Base-by-base conservation (phyloP, 2,113 vertebrate species). In the Larimichthys polyactis region DNA sequence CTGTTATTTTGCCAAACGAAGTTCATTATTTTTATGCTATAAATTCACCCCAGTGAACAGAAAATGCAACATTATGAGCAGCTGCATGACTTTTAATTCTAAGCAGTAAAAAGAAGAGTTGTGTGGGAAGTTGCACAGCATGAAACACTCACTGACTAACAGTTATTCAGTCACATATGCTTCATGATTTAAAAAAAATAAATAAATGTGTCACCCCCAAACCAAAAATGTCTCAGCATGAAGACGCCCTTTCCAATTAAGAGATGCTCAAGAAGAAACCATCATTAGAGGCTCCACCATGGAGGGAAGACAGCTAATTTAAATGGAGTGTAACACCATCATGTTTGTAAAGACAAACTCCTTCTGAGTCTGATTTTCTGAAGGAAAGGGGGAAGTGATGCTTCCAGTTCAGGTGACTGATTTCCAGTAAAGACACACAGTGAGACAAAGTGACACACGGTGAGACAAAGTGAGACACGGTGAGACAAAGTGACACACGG, bases 201-300 rank as follows among this genome's bases (percentile, higher is more conserved):
- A 27, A 24, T 24, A 24, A 64, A 81, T 66, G 76, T 74, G 78
- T 74, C 83, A 55, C 64, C 59, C 29, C 36, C 27, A 73, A 82
- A 85, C 73, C 82, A 68, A 68, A 85, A 73, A n/a, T 17, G 77
- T 59, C 81, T 78, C 80, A 78, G 68, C 52, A 74, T 70, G 83
- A 74, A 87, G n/a, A 66, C 77, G 49, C 74, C 86, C 71, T 76
- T 59, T 80, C 24, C 74, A 86, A 89, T 82, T 71, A 86, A 82
- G 29, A 46, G 81, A 86, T 69, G 67, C 76, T 71, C 27, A 27
- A 27, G 66, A 27, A 81, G 54, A 80, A 88, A 79, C 76, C 75
- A 79, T 81, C 77, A 87, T 78, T 74, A 78, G 44, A 74, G 86
- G 78, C 82, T 71, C 40, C 60, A 69, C 22, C 24, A 20, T 52